These are phyloP conservation scores for Seira sanloemensis DNA, from an alignment of 2,888 invertebrate species.

Conservation along the genomic window DNA sequence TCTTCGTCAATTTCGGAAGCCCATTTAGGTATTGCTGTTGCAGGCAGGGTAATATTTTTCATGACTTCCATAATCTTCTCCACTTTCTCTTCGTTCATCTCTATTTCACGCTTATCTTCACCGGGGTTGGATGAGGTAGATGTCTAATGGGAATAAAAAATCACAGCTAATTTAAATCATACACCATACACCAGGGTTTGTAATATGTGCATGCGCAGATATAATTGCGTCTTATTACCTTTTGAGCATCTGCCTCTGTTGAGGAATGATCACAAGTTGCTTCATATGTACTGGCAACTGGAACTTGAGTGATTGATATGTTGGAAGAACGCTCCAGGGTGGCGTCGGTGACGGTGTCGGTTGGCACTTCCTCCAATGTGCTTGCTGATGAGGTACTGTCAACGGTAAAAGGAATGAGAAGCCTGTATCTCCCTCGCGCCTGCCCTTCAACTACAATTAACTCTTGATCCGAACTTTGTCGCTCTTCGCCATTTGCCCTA, in stretches of 20 bases:
- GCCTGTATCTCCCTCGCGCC: slow-evolving; percentile 29
- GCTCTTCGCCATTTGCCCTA: neutral
- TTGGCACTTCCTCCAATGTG: neutral
- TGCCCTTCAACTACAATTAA: slow-evolving; percentile 18
- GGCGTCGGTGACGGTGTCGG: too few species aligned
- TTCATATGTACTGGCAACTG: too few species aligned
- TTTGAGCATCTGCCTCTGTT: too few species aligned
- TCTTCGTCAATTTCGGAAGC: slow-evolving; percentile 68
- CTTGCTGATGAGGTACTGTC: neutral
- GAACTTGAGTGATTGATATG: too few species aligned
- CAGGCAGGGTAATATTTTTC: slow-evolving; percentile 64
- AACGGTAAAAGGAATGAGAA: slow-evolving; percentile 38
- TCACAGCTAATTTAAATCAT: too few species aligned
- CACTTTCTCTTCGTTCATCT: slow-evolving; percentile 64
- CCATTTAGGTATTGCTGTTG: slow-evolving; percentile 68
- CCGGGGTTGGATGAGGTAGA: too few species aligned
- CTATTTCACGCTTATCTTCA: slow-evolving; percentile 61
- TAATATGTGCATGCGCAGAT: too few species aligned
- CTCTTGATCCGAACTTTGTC: slow-evolving; percentile 2
- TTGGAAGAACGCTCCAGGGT: too few species aligned
- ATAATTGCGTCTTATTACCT: too few species aligned
- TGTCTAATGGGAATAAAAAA: too few species aligned
- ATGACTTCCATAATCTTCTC: slow-evolving; percentile 69
- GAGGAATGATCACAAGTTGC: too few species aligned
- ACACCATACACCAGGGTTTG: too few species aligned